A percentile compares a stretch with the other conserved stretches of the same genome.
Evolutionary conservation across 2,113 vertebrate genomes (phyloP).

Genomic region (human): DNA sequence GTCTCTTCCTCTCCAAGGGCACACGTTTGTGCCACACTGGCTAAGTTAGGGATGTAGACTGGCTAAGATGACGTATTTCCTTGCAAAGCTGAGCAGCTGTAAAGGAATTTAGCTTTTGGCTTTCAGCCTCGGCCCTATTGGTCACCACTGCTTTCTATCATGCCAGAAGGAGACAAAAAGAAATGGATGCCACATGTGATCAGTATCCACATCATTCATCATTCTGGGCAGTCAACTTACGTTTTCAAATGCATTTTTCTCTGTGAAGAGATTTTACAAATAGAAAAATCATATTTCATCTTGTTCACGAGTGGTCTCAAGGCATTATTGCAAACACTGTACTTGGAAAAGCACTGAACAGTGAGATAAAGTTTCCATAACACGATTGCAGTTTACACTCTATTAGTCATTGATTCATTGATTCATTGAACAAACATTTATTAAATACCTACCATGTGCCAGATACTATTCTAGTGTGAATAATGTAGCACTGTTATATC

Average conservation of each 20-base stretch:
- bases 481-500: not conserved
- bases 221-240: not conserved
- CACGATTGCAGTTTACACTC: not conserved
- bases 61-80: not conserved
- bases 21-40: not conserved
- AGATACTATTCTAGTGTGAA: not conserved
- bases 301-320: not conserved
- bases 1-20: not conserved
- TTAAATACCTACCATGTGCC: not conserved
- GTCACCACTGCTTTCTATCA: not conserved
- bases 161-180: not conserved
- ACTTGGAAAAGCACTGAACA: not conserved
- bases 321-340: not conserved
- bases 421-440: not conserved
- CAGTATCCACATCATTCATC: not conserved
- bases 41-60: not conserved
- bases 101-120: not conserved
- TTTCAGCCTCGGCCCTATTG: not conserved
- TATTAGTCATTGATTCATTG: not conserved
- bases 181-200: not conserved
- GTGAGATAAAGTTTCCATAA: not conserved
- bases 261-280: not conserved
- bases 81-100: not conserved
- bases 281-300: not conserved
- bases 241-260: not conserved